Conservation (phyloP, 2,888 invertebrate genomes). For the Caenorhabditis sp. region DNA sequence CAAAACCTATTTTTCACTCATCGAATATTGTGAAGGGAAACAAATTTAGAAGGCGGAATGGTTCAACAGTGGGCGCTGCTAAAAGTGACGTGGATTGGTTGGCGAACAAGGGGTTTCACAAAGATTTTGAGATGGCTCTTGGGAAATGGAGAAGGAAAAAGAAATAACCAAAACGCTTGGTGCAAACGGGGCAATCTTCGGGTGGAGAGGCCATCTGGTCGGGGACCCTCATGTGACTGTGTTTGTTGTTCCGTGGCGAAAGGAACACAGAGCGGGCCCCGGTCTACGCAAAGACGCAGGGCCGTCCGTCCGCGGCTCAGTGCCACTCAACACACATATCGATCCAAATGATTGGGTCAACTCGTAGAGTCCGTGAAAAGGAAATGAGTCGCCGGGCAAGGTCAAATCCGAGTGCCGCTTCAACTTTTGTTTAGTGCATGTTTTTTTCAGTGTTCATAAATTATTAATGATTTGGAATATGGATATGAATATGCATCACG, state of each 20-base stretch:
- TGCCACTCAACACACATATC: slow-evolving; percentile 27
- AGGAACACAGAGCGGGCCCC: slow-evolving; percentile 8
- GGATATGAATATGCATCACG: slow-evolving; percentile 10
- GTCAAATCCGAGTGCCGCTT: too few species aligned
- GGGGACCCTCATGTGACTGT: slow-evolving; percentile 43
- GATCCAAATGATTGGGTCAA: slow-evolving; percentile 4
- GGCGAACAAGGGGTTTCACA: too few species aligned
- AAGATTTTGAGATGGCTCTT: neutral
- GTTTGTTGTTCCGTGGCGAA: slow-evolving; percentile 26
- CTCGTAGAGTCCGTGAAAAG: neutral
- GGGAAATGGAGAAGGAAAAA: slow-evolving; percentile 28
- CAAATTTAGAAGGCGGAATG: neutral
- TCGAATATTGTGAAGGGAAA: neutral
- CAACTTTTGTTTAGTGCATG: neutral
- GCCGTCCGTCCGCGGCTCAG: slow-evolving; percentile 14
- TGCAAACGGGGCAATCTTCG: slow-evolving; percentile 15
- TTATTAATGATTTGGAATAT: slow-evolving; percentile 2
- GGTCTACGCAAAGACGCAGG: slow-evolving; percentile 2
- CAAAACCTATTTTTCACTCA: slow-evolving; percentile 10
- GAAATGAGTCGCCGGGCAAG: neutral
- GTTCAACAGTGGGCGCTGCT: slow-evolving; percentile 9
- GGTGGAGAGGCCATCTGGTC: slow-evolving; percentile 33
- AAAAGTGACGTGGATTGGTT: slow-evolving; percentile 43
- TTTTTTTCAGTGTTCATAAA: slow-evolving; percentile 9
- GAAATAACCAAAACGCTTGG: slow-evolving; percentile 28